phyloP scores from a whole-genome alignment of 2,888 invertebrate species.

The Ennomos quercinarius region DNA sequence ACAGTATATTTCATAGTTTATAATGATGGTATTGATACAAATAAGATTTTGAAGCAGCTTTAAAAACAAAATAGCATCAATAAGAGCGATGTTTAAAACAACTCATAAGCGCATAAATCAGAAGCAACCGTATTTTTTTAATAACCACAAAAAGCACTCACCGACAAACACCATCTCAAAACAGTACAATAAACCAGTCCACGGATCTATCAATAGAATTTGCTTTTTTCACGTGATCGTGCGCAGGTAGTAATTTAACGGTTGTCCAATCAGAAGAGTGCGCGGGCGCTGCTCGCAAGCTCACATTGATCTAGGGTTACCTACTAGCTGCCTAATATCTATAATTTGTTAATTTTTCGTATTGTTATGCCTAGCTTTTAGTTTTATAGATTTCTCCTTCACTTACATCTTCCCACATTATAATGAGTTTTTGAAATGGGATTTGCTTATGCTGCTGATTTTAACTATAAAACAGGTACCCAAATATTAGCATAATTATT shows the following conservation, averaged over 20 bases:
- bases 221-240: slow-evolving; percentile 34
- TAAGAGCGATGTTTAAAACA: slow-evolving; percentile 1
- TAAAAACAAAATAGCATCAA: background rate
- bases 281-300: slow-evolving; percentile 48
- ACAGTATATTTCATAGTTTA: too few relatives aligned
- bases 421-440: too few relatives aligned
- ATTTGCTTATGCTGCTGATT: too few relatives aligned
- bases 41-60: too few relatives aligned
- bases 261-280: slow-evolving; percentile 68
- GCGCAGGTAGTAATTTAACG: slow-evolving; percentile 52
- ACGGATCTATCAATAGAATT: slow-evolving; percentile 34
- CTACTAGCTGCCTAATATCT: background rate
- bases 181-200: slow-evolving; percentile 35
- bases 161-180: slow-evolving; percentile 27
- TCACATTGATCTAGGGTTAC: slow-evolving; percentile 18
- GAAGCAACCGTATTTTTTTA: slow-evolving; percentile 22
- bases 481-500: too few relatives aligned
- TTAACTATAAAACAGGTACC: too few relatives aligned
- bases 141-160: slow-evolving; percentile 14
- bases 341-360: background rate
- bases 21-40: too few relatives aligned
- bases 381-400: too few relatives aligned
- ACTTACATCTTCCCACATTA: too few relatives aligned
- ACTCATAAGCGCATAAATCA: slow-evolving; percentile 18
- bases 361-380: background rate